These are phyloP conservation scores for Adelges cooleyi DNA, from an alignment of 1,140 invertebrate species.

Conservation along the genomic window DNA sequence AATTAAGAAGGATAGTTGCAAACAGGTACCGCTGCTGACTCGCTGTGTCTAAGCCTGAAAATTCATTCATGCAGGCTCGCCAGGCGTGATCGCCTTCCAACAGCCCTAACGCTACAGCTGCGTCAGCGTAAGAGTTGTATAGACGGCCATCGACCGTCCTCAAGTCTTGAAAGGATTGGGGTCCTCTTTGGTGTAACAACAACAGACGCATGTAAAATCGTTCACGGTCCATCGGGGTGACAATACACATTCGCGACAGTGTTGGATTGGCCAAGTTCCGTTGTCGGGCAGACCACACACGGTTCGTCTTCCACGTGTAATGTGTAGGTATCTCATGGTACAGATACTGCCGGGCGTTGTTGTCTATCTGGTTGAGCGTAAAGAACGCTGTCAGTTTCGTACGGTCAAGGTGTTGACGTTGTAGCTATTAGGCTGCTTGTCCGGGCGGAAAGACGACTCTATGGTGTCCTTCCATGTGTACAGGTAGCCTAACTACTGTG, in stretches of 20 bases:
- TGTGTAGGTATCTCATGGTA: background rate
- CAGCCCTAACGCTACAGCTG: constrained; percentile 34
- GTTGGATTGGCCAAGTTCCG: too few relatives aligned
- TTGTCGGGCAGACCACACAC: background rate
- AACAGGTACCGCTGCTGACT: too few relatives aligned
- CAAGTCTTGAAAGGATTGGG: constrained; percentile 38
- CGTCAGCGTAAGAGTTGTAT: constrained; percentile 35
- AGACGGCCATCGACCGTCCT: constrained; percentile 35
- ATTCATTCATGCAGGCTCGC: background rate
- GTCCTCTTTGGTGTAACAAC: constrained; percentile 38
- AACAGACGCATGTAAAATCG: constrained; percentile 39
- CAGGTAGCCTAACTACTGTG: constrained; percentile 35
- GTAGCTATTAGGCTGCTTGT: background rate
- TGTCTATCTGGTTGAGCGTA: background rate
- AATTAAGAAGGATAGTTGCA: too few relatives aligned
- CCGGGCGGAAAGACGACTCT: background rate
- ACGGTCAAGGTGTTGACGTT: accelerated
- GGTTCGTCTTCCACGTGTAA: background rate
- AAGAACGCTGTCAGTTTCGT: background rate
- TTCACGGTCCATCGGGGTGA: constrained; percentile 38
- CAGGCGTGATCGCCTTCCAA: constrained; percentile 35
- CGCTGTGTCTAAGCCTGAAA: too few relatives aligned
- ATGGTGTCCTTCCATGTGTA: constrained; percentile 33
- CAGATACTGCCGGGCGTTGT: background rate
- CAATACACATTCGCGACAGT: constrained; percentile 36